Evolutionary conservation across 1,140 invertebrate species (phyloP).

Genomic region (Platyscapa corneri): DNA sequence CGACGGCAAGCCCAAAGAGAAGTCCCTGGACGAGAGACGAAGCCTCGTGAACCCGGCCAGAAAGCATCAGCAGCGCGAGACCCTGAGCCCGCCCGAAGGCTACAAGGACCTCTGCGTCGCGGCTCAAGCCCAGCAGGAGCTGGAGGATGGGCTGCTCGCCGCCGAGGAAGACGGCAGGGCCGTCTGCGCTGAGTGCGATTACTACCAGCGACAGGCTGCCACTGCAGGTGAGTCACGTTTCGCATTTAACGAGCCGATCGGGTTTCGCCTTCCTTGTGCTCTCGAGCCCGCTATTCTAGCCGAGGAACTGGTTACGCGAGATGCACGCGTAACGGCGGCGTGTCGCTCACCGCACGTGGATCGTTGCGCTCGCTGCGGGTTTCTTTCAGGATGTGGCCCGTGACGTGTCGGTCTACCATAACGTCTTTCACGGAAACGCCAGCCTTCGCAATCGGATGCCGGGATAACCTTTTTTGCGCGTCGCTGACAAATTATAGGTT

Average conservation of each 20-base stretch:
- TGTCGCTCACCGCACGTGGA: neutral
- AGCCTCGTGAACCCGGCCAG: conserved; percentile 60
- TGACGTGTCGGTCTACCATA: no score
- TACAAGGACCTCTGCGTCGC: conserved; percentile 82
- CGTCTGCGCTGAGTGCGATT: conserved; percentile 61
- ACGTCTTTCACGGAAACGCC: no score
- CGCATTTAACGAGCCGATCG: neutral
- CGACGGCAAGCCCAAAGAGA: neutral
- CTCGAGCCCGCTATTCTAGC: neutral
- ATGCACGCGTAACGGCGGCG: neutral
- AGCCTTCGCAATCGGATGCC: no score
- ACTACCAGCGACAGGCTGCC: conserved; percentile 58
- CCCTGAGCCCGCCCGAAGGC: conserved; percentile 88
- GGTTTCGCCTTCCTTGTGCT: neutral
- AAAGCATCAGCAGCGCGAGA: conserved; percentile 77
- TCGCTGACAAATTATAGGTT: no score
- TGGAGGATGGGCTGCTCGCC: conserved; percentile 53
- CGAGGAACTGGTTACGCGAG: neutral
- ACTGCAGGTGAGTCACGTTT: conserved; percentile 57
- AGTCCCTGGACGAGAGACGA: conserved; percentile 51
- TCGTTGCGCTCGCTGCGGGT: neutral
- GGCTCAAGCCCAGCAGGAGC: conserved; percentile 53
- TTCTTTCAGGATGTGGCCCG: neutral
- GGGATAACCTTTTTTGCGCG: no score
- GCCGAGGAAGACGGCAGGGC: conserved; percentile 54